Evolutionary conservation across 2,797 vertebrate genomes (phyloP).

Genomic region (Sebastes oblongus): DNA sequence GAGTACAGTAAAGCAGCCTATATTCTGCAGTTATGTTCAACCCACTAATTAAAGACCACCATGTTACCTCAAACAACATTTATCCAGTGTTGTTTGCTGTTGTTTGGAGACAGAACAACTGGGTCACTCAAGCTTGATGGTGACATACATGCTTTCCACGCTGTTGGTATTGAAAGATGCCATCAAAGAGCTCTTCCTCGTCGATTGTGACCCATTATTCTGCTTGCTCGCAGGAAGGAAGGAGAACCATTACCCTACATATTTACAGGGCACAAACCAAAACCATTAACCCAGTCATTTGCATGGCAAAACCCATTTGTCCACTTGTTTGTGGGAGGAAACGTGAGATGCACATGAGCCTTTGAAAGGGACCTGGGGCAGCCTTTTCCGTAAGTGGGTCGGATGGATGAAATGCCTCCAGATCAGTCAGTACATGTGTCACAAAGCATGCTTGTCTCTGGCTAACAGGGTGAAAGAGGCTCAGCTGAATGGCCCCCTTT

Average conservation of each 20-base stretch:
- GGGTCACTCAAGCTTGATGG: conserved; percentile 5
- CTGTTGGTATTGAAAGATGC: background rate
- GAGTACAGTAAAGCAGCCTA: background rate
- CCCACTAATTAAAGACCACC: background rate
- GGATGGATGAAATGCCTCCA: conserved; percentile 58
- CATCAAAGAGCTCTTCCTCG: background rate
- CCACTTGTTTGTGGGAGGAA: conserved; percentile 38
- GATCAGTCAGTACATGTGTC: conserved; percentile 58
- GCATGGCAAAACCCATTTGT: conserved; percentile 40
- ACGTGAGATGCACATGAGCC: conserved; percentile 37
- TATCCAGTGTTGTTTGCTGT: conserved; percentile 6
- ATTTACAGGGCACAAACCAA: conserved; percentile 5
- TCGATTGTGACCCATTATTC: background rate
- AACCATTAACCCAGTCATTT: conserved; percentile 37
- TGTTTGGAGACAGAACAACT: conserved; percentile 19
- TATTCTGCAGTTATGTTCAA: background rate
- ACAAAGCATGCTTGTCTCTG: conserved; percentile 81
- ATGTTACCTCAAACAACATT: background rate
- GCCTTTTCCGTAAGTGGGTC: conserved; percentile 54
- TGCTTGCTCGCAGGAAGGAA: background rate
- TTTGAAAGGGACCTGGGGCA: conserved; percentile 47
- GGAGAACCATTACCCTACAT: conserved; percentile 23
- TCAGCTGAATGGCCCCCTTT: conserved; percentile 66
- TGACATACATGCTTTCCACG: background rate
- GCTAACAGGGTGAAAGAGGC: conserved; percentile 76